These are phyloP conservation scores for Thalassoma bifasciatum DNA, from an alignment of 2,113 vertebrate genomes.

Conservation along the genomic window DNA sequence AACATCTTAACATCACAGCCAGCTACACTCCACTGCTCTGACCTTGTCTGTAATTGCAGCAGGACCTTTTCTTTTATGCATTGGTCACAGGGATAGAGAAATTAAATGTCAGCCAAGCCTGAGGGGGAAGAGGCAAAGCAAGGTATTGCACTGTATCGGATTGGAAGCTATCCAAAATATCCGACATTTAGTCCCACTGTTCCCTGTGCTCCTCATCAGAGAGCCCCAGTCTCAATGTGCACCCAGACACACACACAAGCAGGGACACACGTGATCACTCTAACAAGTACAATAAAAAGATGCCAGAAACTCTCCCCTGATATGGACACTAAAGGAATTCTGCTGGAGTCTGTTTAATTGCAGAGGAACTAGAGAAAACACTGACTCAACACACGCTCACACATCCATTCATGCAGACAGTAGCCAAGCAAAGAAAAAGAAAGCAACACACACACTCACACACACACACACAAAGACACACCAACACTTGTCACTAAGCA, in stretches of 20 bases:
- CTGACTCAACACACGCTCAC: constrained; percentile 7
- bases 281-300: constrained; percentile 20
- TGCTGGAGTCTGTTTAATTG: constrained; percentile 36
- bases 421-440: too few relatives aligned
- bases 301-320: constrained; percentile 29
- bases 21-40: constrained; percentile 56
- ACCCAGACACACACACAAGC: constrained; percentile 9
- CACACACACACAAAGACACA: constrained; percentile 5
- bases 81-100: constrained; percentile 71
- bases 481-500: constrained; percentile 40
- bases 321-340: constrained; percentile 42
- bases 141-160: constrained; percentile 48
- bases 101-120: constrained; percentile 74
- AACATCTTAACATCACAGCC: constrained; percentile 62
- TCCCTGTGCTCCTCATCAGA: constrained; percentile 30
- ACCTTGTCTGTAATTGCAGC: constrained; percentile 75
- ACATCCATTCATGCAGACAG: too few relatives aligned
- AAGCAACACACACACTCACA: constrained; percentile 2
- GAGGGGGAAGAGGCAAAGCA: constrained; percentile 44
- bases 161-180: constrained; percentile 64
- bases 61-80: constrained; percentile 74
- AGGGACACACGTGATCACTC: neutral
- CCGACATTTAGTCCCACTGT: constrained; percentile 37
- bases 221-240: neutral
- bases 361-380: constrained; percentile 21